A percentile compares a stretch with the other conserved stretches of the same genome.
Evolutionary conservation across 2,113 vertebrate genomes (phyloP).

Genomic region (Sciurus niger): DNA sequence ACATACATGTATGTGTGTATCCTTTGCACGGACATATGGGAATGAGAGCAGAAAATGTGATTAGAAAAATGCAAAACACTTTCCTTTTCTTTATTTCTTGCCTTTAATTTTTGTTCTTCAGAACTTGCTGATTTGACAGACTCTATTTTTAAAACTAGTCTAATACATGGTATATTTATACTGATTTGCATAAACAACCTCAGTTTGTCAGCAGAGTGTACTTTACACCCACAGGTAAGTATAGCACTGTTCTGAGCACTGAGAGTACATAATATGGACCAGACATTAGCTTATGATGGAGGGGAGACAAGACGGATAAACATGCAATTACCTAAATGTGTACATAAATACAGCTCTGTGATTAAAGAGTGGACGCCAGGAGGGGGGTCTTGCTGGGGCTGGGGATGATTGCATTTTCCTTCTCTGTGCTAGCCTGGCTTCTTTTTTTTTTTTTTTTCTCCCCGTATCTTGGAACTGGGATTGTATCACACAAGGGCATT

Average conservation of each 20-base stretch:
- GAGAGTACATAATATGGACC: conserved; percentile 10
- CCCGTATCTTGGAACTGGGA: neutral
- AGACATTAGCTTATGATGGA: conserved; percentile 68
- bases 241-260: neutral
- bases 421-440: neutral
- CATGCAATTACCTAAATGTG: conserved; percentile 79
- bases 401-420: neutral
- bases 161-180: neutral
- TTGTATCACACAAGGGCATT: neutral
- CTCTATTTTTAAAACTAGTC: conserved; percentile 28
- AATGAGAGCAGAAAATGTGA: conserved; percentile 38
- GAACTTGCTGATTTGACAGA: neutral
- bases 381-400: neutral
- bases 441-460: conserved; percentile 38
- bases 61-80: conserved; percentile 56
- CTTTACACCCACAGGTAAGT: conserved; percentile 56
- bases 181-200: conserved; percentile 22
- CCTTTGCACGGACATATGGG: neutral
- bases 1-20: neutral
- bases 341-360: conserved; percentile 59
- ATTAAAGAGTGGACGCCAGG: conserved; percentile 71
- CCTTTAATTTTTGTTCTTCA: conserved; percentile 52
- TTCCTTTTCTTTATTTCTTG: conserved; percentile 28
- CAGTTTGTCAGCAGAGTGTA: conserved; percentile 58
- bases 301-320: conserved; percentile 68